Evolutionary conservation across 2,888 invertebrate species (phyloP), one percentile per base, ranked within the genome.

Genomic region (Syritta pipiens): DNA sequence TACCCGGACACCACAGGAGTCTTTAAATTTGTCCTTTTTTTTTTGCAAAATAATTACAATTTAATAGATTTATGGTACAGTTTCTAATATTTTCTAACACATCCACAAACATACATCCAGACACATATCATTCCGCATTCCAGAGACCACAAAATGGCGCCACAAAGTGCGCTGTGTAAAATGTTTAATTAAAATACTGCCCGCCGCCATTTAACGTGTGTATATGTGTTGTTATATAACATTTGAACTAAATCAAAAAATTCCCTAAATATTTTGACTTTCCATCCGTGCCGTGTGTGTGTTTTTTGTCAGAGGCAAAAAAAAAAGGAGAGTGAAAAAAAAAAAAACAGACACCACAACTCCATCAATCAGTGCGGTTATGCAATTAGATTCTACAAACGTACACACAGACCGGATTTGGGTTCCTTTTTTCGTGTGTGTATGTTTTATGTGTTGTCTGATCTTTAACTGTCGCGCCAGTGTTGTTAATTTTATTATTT

Each of bases 361-460:
- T 77, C 77, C 72, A 77, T 77, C 77, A 77, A 77, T 77, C 77
- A 77, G 72, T 77, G 77, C 59, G 77, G 77, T 72, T 72, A 77
- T 72, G 77, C 77, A 77, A 77, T 77, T 77, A 77, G 72, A 77
- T 77, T 77, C 65, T 77, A 71, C 72, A 60, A 59, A 77, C 77
- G 77, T 77, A 46, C 49, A 55, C 77, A n/a, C n/a, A 65, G 53
- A 77, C 65, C 46, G 59, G 26, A 67, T 60, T 67, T 32, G 26
- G 12, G 51, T 62, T 26, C 42, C 37, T 42, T 37, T 48, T 20
- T 32, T 24, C 17, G 48, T 10, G 30, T 57, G 22, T 67, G 22
- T 46, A 30, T 68, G 57, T 44, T 20, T 17, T 20, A 26, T 5
- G 7, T 9, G 20, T 32, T 55, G 7, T 28, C 28, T 28, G 28